These are phyloP conservation scores for Myiozetetes cayanensis DNA, from an alignment of 2,113 vertebrate genomes.

Conservation along the genomic window DNA sequence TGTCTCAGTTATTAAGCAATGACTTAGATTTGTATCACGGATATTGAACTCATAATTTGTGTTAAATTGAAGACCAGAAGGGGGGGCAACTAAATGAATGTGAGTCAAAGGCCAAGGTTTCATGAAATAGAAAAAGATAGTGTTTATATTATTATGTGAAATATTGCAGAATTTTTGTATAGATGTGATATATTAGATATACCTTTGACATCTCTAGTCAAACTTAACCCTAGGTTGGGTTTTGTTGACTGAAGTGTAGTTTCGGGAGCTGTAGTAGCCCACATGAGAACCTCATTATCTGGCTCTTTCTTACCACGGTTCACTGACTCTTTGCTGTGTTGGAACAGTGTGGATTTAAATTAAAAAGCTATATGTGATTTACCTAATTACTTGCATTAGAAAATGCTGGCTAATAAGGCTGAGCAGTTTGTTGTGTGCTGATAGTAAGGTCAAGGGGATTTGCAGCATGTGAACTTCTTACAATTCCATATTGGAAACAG, in stretches of 20 bases:
- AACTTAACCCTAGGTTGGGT: neutral
- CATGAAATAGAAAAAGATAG: neutral
- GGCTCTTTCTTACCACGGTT: neutral
- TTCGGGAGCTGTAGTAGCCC: neutral
- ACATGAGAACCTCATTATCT: neutral
- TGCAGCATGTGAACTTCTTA: neutral
- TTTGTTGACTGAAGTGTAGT: neutral
- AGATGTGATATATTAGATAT: neutral
- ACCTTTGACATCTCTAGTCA: neutral
- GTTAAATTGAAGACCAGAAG: neutral
- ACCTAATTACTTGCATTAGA: neutral
- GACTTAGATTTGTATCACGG: neutral
- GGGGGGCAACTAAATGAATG: neutral
- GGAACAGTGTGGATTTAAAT: neutral
- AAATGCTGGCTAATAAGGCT: neutral
- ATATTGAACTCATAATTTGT: neutral
- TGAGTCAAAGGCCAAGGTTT: neutral
- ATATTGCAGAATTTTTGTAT: neutral
- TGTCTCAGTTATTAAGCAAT: neutral
- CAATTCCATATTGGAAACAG: neutral
- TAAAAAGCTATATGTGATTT: neutral
- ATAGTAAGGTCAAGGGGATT: neutral
- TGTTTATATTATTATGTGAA: neutral
- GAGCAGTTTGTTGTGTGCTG: neutral
- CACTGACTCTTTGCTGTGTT: neutral